Evolutionary conservation across 2,797 vertebrate genomes (phyloP), one percentile per base, ranked within the genome.

Genomic region (Argentina silus): DNA sequence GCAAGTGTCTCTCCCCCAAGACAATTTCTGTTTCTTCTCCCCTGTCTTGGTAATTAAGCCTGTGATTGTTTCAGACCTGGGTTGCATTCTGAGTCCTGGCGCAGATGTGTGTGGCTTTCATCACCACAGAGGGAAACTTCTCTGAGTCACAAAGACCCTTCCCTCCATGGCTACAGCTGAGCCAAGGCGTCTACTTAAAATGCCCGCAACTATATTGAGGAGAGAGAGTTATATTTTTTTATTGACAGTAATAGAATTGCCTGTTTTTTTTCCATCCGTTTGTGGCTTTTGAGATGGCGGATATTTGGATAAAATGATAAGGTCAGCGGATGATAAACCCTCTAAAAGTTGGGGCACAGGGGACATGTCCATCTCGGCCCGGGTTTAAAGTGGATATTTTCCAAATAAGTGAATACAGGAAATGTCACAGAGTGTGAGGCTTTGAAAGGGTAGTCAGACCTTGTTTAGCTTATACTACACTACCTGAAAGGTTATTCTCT

Each of bases 21-120:
- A 85, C 74, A 53, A 69, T 57, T 76, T 73, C 72, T 70, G 72
- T 74, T 69, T 74, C 71, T 61, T 56, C 50, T 77, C 45, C 69
- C 42, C 59, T 60, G 70, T 74, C 62, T 67, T 68, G 60, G 68
- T 85, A 83, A 87, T 82, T 85, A 85, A 82, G 70, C 66, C 73
- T 66, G 70, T 68, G 75, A 83, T 82, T 83, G 74, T 77, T 72
- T 67, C 64, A 72, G 68, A 70, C 61, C 62, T 21, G 55, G 48
- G 67, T 27, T 48, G 55, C 8, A 48, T 70, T 70, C 23, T 23
- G 27, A 70, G 14, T 55, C 55, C 50, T 73, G 66, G 50, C 43
- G 50, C 65, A 62, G 48, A 67, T 27, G 27, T 57, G 44, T 68
- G 59, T 69, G 60, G 44, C 59, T 36, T 53, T 64, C 19, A 44